phyloP scores from a whole-genome alignment of 2,888 invertebrate genomes.

The Polymixis flavicincta region DNA sequence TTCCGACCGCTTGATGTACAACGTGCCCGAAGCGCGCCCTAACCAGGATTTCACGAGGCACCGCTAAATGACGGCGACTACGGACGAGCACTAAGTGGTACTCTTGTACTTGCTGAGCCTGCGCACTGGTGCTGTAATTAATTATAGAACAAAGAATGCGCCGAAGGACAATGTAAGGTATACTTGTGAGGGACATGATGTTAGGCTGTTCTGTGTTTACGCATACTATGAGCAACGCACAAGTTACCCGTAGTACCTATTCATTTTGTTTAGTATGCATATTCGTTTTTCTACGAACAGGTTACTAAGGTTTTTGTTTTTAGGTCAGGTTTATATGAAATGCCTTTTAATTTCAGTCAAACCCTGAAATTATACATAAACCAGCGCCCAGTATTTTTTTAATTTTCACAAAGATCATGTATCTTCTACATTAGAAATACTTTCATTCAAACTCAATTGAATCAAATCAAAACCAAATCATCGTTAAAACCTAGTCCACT shows the following conservation, averaged over 20 bases:
- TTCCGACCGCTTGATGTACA: conserved; percentile 79
- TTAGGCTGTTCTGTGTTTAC: conserved; percentile 16
- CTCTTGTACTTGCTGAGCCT: conserved; percentile 21
- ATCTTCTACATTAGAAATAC: not conserved
- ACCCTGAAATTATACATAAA: not conserved
- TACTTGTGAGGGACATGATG: conserved; percentile 17
- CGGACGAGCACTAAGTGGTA: conserved; percentile 57
- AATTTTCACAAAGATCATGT: not conserved
- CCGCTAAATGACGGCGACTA: conserved; percentile 45
- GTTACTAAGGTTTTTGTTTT: not conserved
- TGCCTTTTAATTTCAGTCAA: not conserved
- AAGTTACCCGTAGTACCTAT: no score
- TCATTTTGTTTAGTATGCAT: no score
- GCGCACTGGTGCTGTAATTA: conserved; percentile 44
- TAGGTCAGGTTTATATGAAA: not conserved
- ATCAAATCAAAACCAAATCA: conserved; percentile 34
- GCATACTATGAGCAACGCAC: not conserved
- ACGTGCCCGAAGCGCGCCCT: conserved; percentile 69
- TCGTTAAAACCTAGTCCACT: conserved; percentile 25
- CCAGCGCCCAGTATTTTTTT: not conserved
- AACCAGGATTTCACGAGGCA: conserved; percentile 61
- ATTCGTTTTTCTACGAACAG: conserved; percentile 3
- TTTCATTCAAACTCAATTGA: conserved; percentile 14
- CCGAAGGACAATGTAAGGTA: conserved; percentile 20
- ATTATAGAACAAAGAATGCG: conserved; percentile 41